Evolutionary conservation across 64 coral and sea anemone genomes (phyloP), one percentile per base, ranked within the genome.

Genomic region (Orbicella faveolata): DNA sequence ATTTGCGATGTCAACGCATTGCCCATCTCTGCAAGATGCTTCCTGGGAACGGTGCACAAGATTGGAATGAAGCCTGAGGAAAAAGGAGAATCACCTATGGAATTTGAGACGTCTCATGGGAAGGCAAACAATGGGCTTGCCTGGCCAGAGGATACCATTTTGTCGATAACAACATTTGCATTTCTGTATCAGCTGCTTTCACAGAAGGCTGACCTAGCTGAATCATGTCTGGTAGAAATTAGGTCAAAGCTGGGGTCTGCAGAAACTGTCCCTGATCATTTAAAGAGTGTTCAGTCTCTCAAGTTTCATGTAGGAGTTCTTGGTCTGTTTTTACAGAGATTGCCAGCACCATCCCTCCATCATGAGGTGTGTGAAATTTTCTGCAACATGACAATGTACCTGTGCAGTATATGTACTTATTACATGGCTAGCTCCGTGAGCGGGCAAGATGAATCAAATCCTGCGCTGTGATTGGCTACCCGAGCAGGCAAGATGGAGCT

Each of bases 261-360:
- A 0, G 70, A 61, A 20, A 11, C 36, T 57, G 21, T n/a, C 23
- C 25, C 90, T 52, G 61, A 52, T 48, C 68, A 12, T 37, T 59
- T 90, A 0, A 73, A 75, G 19, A 75, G 52, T 78, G 41, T 87
- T n/a, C 13, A 83, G 23, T 98, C 96, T 9, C 74, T 98, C 39
- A 30, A 79, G 17, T 98, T 94, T 89, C 93, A 94, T 44, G 61
- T 94, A 34, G 96, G 93, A 33, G 93, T 94, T 20, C 61, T 90
- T 34, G 96, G 90, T n/a, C 33, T 98, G 59, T 77, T 83, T 10
- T 41, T 98, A 54, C 96, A 90, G 52, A 92, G 62, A 16, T 83
- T 98, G 21, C 96, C 90, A 13, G 87, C 93, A 12, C 51, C 93
- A 12, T 76, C 88, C 15, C 75, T 70, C 20, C 90, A 76, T 4